Evolutionary conservation across 2,113 vertebrate genomes (phyloP).

Genomic region (Campylorhamphus procurvoides): DNA sequence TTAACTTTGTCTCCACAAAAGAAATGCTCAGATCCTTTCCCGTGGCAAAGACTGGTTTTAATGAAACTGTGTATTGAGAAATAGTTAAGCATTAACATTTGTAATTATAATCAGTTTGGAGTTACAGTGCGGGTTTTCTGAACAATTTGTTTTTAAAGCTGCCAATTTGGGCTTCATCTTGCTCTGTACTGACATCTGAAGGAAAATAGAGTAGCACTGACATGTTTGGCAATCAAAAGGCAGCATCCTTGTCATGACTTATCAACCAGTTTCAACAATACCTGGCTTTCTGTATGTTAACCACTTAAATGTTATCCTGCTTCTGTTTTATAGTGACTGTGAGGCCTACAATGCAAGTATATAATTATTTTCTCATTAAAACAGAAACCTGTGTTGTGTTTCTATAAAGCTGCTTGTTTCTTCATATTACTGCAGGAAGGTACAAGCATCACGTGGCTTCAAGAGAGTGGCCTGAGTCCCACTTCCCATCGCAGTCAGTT

Average conservation of each 20-base stretch:
- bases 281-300: constrained; percentile 85
- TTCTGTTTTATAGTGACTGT: constrained; percentile 91
- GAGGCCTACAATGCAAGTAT: constrained; percentile 88
- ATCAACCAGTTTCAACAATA: constrained; percentile 64
- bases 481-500: not conserved
- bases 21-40: constrained; percentile 55
- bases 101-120: constrained; percentile 68
- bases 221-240: constrained; percentile 51
- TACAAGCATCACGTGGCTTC: not conserved
- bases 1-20: constrained; percentile 71
- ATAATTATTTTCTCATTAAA: constrained; percentile 99
- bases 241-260: constrained; percentile 64
- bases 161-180: constrained; percentile 63
- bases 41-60: constrained; percentile 70
- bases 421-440: not conserved
- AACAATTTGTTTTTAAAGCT: constrained; percentile 63
- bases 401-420: constrained; percentile 35
- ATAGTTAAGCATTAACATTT: constrained; percentile 73
- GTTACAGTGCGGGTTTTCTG: constrained; percentile 67
- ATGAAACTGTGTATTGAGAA: constrained; percentile 67
- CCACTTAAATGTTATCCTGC: constrained; percentile 88
- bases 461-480: not conserved
- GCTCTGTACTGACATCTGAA: constrained; percentile 46
- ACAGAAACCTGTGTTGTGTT: constrained; percentile 77
- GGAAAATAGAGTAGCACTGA: constrained; percentile 41